These are phyloP conservation scores for Aphidoletes aphidimyza DNA, from an alignment of 2,888 invertebrate genomes.

Conservation along the genomic window DNA sequence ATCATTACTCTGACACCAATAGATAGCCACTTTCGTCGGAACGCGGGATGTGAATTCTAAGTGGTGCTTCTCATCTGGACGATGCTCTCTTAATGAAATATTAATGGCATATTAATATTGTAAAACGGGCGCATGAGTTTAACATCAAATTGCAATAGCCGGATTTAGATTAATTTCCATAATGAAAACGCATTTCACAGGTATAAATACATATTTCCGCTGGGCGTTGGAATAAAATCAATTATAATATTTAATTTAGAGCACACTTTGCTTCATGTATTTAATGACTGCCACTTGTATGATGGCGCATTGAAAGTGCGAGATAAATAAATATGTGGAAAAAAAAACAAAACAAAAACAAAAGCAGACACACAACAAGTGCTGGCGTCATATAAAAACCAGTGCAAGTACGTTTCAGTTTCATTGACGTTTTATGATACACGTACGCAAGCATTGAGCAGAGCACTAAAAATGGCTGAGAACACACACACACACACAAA, in stretches of 20 bases:
- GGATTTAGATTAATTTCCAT: slow-evolving; percentile 11
- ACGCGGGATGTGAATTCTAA: too few relatives aligned
- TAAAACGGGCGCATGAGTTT: not conserved
- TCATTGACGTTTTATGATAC: not conserved
- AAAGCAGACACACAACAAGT: not conserved
- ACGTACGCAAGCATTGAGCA: too few relatives aligned
- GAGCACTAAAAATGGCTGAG: not conserved
- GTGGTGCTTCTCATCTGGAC: too few relatives aligned
- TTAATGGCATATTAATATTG: not conserved
- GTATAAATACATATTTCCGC: not conserved
- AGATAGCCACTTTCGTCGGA: too few relatives aligned
- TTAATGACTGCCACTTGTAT: not conserved
- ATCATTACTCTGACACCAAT: too few relatives aligned
- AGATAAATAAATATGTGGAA: not conserved
- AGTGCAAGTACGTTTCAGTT: not conserved
- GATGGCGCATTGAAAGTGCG: not conserved
- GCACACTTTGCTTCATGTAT: not conserved
- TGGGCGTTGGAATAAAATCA: not conserved
- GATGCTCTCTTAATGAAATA: not conserved
- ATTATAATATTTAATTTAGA: slow-evolving; percentile 2
- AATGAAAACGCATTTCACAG: not conserved
- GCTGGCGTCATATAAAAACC: too few relatives aligned
- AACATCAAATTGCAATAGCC: not conserved
- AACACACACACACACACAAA: too few relatives aligned
- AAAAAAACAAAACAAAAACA: not conserved